Percentiles rank a stretch among this genome's conserved stretches.
phyloP scores from a whole-genome alignment of 1,140 invertebrate species.

The Epicauta chinensis region DNA sequence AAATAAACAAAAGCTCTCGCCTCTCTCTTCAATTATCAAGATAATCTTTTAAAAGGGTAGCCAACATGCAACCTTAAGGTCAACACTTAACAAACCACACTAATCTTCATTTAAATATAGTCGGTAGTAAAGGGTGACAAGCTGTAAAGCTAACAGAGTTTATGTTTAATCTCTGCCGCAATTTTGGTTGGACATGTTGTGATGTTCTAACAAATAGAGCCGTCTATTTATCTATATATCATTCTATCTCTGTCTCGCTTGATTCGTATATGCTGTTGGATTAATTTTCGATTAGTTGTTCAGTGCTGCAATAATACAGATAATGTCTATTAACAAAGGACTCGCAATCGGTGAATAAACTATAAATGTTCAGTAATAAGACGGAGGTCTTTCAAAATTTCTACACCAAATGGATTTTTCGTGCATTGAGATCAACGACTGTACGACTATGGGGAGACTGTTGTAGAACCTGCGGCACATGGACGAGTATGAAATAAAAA shows the following conservation, averaged over 20 bases:
- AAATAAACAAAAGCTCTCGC: no score
- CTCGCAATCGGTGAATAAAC: slow-evolving; percentile 7
- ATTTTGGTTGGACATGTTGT: slow-evolving; percentile 15
- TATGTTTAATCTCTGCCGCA: slow-evolving; percentile 10
- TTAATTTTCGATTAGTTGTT: slow-evolving; percentile 20
- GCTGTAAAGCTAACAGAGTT: slow-evolving; percentile 16
- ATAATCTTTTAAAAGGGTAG: no score
- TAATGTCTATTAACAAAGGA: slow-evolving; percentile 12
- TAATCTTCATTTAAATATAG: slow-evolving; percentile 17
- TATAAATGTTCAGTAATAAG: slow-evolving; percentile 1
- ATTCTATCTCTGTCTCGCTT: no score
- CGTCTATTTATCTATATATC: no score
- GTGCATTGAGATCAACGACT: no score
- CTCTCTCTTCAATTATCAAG: no score
- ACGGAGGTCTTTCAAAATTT: slow-evolving; percentile 4
- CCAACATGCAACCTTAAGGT: slow-evolving; percentile 6
- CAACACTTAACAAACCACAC: slow-evolving; percentile 12
- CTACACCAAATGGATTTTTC: no score
- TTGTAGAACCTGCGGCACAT: no score
- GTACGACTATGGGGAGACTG: no score
- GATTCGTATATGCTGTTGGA: slow-evolving; percentile 3
- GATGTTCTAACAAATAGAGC: slow-evolving; percentile 11
- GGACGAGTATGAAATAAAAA: no score
- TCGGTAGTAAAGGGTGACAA: slow-evolving; percentile 10
- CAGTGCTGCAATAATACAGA: slow-evolving; percentile 15